phyloP scores from a whole-genome alignment of 1,140 invertebrate species.

The Steinernema khuongi region DNA sequence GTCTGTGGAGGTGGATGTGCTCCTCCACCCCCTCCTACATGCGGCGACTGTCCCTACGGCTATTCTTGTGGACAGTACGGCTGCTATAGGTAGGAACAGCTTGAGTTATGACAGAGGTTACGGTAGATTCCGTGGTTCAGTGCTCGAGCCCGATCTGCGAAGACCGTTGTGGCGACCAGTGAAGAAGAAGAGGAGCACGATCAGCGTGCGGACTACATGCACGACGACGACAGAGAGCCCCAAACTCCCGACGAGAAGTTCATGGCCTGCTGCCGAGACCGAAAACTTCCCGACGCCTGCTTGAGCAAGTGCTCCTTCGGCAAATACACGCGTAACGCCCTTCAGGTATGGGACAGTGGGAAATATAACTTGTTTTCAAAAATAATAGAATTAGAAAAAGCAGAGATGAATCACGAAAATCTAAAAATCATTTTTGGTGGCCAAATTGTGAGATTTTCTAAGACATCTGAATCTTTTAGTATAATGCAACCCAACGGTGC shows the following conservation, averaged over 20 bases:
- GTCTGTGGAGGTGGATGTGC: conserved; percentile 37
- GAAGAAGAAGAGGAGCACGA: conserved; percentile 21
- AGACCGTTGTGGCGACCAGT: conserved; percentile 24
- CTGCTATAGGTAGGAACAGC: conserved; percentile 27
- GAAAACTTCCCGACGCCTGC: conserved; percentile 48
- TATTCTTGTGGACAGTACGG: conserved; percentile 36
- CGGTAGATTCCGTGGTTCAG: conserved; percentile 19
- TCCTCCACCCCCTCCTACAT: conserved; percentile 32
- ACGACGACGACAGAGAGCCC: conserved; percentile 12
- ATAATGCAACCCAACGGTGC: too few species aligned
- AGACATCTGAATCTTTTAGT: conserved; percentile 20
- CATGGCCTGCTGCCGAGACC: conserved; percentile 45
- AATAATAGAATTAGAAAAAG: too few species aligned
- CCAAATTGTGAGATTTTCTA: too few species aligned
- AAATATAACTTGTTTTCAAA: too few species aligned
- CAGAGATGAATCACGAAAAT: too few species aligned
- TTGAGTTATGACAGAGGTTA: not conserved
- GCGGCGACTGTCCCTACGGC: conserved; percentile 28
- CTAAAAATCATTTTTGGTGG: too few species aligned
- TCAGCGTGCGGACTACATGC: not conserved
- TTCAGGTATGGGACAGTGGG: too few species aligned
- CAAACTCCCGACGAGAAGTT: conserved; percentile 46
- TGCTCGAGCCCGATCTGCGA: conserved; percentile 27
- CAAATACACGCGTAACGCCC: conserved; percentile 45
- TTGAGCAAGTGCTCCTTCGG: conserved; percentile 42